Conservation (phyloP, 2,888 invertebrate genomes). For the Rhaphigaster nebulosa region DNA sequence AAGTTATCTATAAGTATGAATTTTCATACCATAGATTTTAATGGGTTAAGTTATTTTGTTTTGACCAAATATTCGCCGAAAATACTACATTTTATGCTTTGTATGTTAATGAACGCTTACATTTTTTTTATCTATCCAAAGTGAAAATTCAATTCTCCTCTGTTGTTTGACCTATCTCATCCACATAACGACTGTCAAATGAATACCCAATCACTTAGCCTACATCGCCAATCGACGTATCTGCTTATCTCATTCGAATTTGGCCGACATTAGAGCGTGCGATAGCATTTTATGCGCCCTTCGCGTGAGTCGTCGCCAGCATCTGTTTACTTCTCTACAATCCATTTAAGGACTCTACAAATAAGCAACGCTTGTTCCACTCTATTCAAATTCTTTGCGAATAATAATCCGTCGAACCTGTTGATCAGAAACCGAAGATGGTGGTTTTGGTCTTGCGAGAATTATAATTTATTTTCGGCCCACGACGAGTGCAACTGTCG, state of each 20-base stretch:
- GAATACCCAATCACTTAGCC: not conserved
- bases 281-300: not conserved
- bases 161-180: not conserved
- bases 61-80: not conserved
- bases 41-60: no score
- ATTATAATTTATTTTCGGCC: no score
- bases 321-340: not conserved
- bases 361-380: not conserved
- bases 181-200: not conserved
- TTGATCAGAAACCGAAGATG: no score
- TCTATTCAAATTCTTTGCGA: not conserved
- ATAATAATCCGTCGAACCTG: no score
- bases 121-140: not conserved
- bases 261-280: not conserved
- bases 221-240: not conserved
- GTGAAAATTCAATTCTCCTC: not conserved
- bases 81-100: not conserved
- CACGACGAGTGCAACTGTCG: no score
- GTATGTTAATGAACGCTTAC: not conserved
- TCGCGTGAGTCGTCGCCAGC: not conserved
- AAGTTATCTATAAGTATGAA: no score
- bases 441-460: no score
- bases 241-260: not conserved
- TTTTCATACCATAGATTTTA: no score
- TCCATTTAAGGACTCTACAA: not conserved